Base-by-base conservation (phyloP, 2,113 vertebrate genomes). In the Xenopus borealis region DNA sequence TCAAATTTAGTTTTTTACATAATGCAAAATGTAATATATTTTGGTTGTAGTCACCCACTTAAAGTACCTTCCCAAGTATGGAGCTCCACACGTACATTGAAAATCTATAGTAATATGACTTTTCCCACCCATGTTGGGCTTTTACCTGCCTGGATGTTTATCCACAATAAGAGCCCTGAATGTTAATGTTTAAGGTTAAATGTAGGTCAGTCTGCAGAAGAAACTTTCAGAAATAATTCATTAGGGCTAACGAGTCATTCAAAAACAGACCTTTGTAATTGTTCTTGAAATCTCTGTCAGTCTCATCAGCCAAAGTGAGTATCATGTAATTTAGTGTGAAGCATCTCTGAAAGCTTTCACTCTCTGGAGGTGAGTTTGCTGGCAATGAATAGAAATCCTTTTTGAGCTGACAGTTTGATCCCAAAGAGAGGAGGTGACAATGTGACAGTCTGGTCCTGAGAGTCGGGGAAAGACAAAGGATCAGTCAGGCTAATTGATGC, bases 361-460 rank as follows among this genome's bases (percentile, higher is more conserved):
- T 87, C 86, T 86, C 84, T 84, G 87, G 87, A 85, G 87, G 80
- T 63, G 81, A 17, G 0, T 80, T 83, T 86, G 82, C 83, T 87
- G 83, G 85, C 86, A 85, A 87, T 86, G 81, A 81, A 83, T 81
- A 89, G 86, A 84, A 83, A 78, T 82, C 79, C 84, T 86, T 80
- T 85, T 86, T 88, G 82, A 85, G 79, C 75, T 88, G 86, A 90
- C 86, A 90, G 86, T 84, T 27, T 83, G 87, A 86, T 89, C 87
- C 86, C 86, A 80, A 83, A 84, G 88, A 90, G 85, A 87, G 83
- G 84, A 76, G 77, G 83, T 87, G 84, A 85, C 86, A 88, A 86
- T 86, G 83, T 85, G 84, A 88, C 88, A 88, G 84, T 82, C 82
- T 80, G 88, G 86, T 86, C 86, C 88, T 89, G 81, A 83, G 88